Percentiles rank a stretch among this genome's conserved stretches.
phyloP scores from a whole-genome alignment of 2,113 vertebrate species.

The Antechinus flavipes region DNA sequence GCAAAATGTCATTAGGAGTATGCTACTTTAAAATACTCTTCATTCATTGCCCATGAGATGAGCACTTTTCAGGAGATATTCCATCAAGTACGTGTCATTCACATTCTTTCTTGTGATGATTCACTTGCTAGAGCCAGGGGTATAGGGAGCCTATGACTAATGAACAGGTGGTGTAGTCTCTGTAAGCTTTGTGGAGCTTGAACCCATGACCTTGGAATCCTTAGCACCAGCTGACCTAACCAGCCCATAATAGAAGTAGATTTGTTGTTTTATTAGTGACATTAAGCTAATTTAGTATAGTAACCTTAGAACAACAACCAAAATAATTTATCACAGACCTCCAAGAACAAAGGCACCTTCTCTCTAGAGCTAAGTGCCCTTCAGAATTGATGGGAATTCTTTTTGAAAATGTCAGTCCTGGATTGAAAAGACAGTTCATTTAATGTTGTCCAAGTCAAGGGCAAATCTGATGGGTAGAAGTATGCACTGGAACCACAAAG shows the following conservation, averaged over 20 bases:
- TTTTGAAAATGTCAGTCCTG: background rate
- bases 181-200: background rate
- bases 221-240: background rate
- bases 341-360: constrained; percentile 10
- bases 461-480: background rate
- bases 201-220: background rate
- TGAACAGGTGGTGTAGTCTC: background rate
- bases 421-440: constrained; percentile 18
- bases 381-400: constrained; percentile 12
- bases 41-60: background rate
- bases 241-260: background rate
- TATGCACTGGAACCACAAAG: constrained; percentile 22
- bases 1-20: background rate
- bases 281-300: constrained; percentile 3
- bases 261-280: background rate
- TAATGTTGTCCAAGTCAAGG: constrained; percentile 45
- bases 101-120: background rate
- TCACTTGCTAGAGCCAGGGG: background rate
- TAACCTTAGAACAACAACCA: background rate
- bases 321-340: background rate
- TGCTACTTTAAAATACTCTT: background rate
- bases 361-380: background rate
- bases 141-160: background rate
- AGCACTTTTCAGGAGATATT: background rate
- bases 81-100: background rate